Evolutionary conservation across 1,140 invertebrate genomes (phyloP), one percentile per base, ranked within the genome.

Genomic region (Ips nitidus): DNA sequence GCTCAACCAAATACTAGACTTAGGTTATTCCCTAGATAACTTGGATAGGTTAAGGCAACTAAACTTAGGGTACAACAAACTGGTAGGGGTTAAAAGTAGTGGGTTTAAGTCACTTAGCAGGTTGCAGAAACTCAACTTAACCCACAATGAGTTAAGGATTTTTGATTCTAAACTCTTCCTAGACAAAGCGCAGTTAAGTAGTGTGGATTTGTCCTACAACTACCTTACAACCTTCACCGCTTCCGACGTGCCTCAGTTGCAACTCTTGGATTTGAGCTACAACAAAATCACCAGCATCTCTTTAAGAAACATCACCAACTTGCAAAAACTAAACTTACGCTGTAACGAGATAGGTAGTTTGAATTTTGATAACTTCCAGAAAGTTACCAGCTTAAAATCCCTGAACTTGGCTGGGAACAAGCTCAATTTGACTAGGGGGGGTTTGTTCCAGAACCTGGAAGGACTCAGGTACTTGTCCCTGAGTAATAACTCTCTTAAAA

Each of bases 351-450:
- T 75, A 5, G 6, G 40, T 42, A 45, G 70, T 22, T 47, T 74
- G 3, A 55, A 53, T 38, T 39, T 56, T 5, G 37, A 70, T 39
- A 50, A 39, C 4, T 75, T 75, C 52, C 2, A 58, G 41, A 65
- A 63, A 45, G 70, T 73, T 42, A 41, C 66, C 7, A 66, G 66
- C 4, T 52, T 76, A 47, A 38, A 60, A 37, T 41, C 38, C 7
- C 45, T 78, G 39, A 66, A 74, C 71, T 67, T 78, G 50, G 72
- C 70, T 8, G 52, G 64, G 5, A 78, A 78, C 50, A 40, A 69
- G 41, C 39, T 78, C 41, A 69, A 56, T 39, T 60, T 75, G 56
- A 38, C 36, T n/a, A 50, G 72, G 37, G 8, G 61, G 40, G 40
- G 4, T 4, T 4, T 65, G 1, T 78, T 78, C 52, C 41, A 57